Evolutionary conservation across 2,797 vertebrate species (phyloP).

Genomic region (Acanthiza pusilla): DNA sequence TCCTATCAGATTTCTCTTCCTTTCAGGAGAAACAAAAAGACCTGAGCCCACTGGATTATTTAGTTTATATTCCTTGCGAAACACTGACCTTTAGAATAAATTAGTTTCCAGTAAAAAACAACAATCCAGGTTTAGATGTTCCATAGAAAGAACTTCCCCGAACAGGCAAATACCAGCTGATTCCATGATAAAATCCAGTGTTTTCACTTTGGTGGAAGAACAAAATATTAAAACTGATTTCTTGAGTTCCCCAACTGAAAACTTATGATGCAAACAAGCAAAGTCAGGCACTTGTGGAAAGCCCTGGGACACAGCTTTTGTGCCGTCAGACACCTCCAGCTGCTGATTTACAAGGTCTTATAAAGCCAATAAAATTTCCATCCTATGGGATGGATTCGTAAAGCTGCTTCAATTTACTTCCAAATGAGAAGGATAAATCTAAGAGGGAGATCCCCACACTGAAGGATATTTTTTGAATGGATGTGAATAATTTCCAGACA

Average conservation of each 20-base stretch:
- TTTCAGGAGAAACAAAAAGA: neutral
- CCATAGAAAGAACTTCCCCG: neutral
- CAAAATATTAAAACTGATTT: neutral
- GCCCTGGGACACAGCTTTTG: neutral
- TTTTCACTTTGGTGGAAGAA: neutral
- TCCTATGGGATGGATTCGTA: neutral
- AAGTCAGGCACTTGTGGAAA: neutral
- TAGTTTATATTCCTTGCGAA: neutral
- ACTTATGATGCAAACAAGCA: neutral
- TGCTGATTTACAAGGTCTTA: neutral
- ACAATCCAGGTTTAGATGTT: neutral
- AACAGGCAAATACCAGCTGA: neutral
- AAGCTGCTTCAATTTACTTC: neutral
- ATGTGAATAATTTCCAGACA: neutral
- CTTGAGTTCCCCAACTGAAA: neutral
- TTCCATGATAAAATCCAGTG: neutral
- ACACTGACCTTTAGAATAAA: constrained; percentile 15
- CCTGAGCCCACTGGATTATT: neutral
- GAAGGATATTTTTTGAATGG: neutral
- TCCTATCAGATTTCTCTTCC: neutral
- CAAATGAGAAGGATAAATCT: neutral
- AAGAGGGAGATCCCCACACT: neutral
- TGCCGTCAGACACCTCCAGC: neutral
- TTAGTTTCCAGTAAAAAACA: neutral
- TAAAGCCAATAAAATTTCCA: neutral